Evolutionary conservation across 2,888 invertebrate species (phyloP), one percentile per base, ranked within the genome.

Genomic region (Cheilosia pagana): DNA sequence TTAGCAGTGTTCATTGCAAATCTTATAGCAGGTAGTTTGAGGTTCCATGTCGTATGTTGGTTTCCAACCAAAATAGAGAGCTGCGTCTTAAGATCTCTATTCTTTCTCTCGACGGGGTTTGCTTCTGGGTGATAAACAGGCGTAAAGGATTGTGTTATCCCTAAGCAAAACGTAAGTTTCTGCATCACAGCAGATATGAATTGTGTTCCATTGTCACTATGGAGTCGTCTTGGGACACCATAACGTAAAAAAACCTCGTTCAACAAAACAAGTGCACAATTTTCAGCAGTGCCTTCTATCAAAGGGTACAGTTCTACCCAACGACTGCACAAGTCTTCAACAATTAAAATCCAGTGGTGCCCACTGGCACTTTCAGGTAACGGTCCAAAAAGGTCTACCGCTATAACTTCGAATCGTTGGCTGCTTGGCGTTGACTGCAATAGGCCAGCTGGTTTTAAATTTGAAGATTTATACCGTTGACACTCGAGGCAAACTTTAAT

Each of bases 141-240:
- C 2, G 87, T 86, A 23, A 82, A 81, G 7, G 52, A 68, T 31
- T 87, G 86, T 21, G 86, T 55, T 19, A 87, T 87, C 1, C 28
- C 72, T 1, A 86, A n/a, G 62, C 72, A 86, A 25, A 67, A 81
- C 1, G 62, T 31, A 0, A 89, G 43, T 60, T 90, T 85, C 57
- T 90, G 90, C 89, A 91, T 90, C 0, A 90, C 81, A 0, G 82
- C 87, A 3, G 88, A 88, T 0, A 90, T 87, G 59, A 91, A 90
- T 50, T 90, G 90, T 0, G 87, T 68, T 0, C 91, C 91, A 19
- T 91, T 91, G 53, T 92, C 90, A 14, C 88, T 88, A 3, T 89
- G 86, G 0, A 91, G 7, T 8, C 89, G 65, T 0, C 91, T 41
- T 0, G 89, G 90, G 0, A 88, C 21, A 0, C 90, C 90, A 79